phyloP scores from a whole-genome alignment of 2,113 vertebrate species.

The Sturnus vulgaris region DNA sequence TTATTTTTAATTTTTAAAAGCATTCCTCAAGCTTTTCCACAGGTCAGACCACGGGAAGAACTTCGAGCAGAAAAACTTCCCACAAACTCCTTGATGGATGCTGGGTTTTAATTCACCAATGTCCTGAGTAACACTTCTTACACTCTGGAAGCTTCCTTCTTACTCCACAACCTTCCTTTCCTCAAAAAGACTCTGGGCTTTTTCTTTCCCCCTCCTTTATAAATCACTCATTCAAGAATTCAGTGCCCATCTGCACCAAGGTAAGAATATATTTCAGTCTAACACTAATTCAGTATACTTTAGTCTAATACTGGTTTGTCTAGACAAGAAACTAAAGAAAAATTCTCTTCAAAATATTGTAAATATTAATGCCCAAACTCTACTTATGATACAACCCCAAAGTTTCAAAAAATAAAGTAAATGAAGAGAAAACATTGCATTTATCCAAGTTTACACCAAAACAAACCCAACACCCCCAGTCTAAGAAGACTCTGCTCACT shows the following conservation, averaged over 20 bases:
- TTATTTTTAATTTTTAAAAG: neutral
- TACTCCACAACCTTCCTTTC: neutral
- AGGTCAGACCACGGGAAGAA: neutral
- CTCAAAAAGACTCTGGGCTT: neutral
- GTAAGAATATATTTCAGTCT: neutral
- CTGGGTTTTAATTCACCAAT: neutral
- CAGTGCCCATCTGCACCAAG: neutral
- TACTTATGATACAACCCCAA: accelerated
- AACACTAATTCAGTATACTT: neutral
- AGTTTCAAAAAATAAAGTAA: neutral
- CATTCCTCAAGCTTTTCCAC: neutral
- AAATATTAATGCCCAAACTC: neutral
- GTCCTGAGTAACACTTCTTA: neutral
- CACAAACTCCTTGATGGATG: neutral
- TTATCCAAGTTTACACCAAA: neutral
- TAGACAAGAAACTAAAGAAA: neutral
- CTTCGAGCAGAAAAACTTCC: neutral
- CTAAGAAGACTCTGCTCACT: accelerated
- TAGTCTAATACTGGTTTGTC: neutral
- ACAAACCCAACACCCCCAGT: neutral
- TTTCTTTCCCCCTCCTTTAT: neutral
- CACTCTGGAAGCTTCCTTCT: neutral
- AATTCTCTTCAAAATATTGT: neutral
- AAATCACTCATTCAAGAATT: neutral
- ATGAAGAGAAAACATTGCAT: neutral